Base-by-base conservation (phyloP, 2,888 invertebrate species). In the Cryptophagus acutangulus region DNA sequence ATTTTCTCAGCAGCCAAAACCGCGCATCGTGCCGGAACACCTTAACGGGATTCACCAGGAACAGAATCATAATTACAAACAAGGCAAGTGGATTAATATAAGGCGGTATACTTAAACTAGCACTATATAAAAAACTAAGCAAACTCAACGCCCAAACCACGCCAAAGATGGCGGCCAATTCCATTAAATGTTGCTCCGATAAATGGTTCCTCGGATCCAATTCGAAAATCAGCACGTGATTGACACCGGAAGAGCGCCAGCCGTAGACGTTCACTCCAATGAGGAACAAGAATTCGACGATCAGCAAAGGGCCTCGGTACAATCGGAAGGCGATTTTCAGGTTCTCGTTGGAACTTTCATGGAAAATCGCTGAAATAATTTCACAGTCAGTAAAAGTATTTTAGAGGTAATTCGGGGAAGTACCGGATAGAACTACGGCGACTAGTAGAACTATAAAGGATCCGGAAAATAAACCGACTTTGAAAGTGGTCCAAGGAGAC, bases 221-320 rank as follows among this genome's bases (percentile, higher is more conserved):
- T 65, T 87, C 87, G 61, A 88, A 88, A 45, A 88, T 88, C 2
- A 88, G 74, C 10, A 88, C 87, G 65, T 88, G 87, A 63, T 87
- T 88, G 2, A 88, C 87, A 9, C 87, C 87, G 0, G 85, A 84
- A 6, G 84, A 81, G 41, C 87, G 68, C 87, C 87, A 87, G 16
- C 86, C 86, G 59, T 86, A 86, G 1, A 86, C 83, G 67, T 88
- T 88, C 33, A 87, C 77, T 33, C 87, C 87, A 67, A 87, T 81
- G 16, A 88, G 71, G 63, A 87, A 86, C 29, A 86, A 70, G 60
- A 84, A 84, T 50, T 84, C 76, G 36, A 85, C 81, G 33, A 89
- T 72, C 1, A 90, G 75, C 43, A 90, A 76, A 2, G 87, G 84
- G 1, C 85, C 87, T 6, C 90, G 75, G 65, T 87, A 91, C 48